phyloP scores from a whole-genome alignment of 2,888 invertebrate genomes.

The Chirona hameri region DNA sequence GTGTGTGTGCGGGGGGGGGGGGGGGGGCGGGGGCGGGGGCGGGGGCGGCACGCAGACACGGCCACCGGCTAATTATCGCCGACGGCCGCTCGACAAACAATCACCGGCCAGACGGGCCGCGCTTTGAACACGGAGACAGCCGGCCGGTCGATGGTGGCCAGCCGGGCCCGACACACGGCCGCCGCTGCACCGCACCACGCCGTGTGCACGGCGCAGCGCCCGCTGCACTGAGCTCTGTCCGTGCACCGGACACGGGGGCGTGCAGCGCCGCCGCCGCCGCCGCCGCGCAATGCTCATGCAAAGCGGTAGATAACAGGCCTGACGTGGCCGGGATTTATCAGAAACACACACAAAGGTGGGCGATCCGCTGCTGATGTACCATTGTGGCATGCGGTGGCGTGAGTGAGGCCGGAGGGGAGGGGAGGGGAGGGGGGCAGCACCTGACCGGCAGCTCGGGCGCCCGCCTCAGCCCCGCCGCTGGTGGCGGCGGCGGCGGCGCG shows the following conservation, averaged over 20 bases:
- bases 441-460: not conserved
- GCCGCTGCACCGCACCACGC: conserved; percentile 26
- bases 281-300: not conserved
- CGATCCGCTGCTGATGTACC: not conserved
- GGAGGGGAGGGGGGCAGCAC: no score
- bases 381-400: not conserved
- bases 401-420: not conserved
- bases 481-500: no score
- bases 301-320: not conserved
- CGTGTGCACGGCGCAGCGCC: no score
- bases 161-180: conserved; percentile 28
- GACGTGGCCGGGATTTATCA: not conserved
- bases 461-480: not conserved
- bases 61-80: conserved; percentile 12
- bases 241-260: not conserved
- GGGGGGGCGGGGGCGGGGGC: not conserved
- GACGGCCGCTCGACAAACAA: conserved; percentile 28
- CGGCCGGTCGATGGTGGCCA: conserved; percentile 34
- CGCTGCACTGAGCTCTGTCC: not conserved
- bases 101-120: conserved; percentile 6
- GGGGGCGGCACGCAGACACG: conserved; percentile 13
- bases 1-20: not conserved
- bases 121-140: conserved; percentile 31
- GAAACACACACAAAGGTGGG: not conserved
- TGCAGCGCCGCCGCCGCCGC: not conserved